A percentile compares a stretch with the other conserved stretches of the same genome.
phyloP scores from a whole-genome alignment of 2,113 vertebrate species.

The Rhinolophus ferrumequinum region DNA sequence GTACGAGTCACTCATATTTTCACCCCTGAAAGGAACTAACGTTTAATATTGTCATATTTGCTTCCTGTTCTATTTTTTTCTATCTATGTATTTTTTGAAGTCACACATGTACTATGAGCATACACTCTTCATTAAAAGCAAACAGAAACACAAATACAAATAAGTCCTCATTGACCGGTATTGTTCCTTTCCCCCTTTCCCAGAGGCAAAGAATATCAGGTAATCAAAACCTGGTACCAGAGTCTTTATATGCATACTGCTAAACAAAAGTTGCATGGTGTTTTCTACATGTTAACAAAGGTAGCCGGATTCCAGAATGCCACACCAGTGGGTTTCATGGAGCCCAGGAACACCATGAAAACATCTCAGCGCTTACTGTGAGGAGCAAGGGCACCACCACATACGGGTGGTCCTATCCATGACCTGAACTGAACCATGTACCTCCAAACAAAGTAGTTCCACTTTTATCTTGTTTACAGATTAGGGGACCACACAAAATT shows the following conservation, averaged over 20 bases:
- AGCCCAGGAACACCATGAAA: neutral
- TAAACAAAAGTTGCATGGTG: neutral
- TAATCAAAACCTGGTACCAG: neutral
- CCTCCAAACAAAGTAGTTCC: neutral
- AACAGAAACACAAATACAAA: constrained; percentile 9
- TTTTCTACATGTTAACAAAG: neutral
- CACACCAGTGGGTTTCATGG: neutral
- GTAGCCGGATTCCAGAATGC: neutral
- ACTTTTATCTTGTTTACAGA: neutral
- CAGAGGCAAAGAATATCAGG: neutral
- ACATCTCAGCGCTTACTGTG: neutral
- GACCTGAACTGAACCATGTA: neutral
- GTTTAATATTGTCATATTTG: neutral
- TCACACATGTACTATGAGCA: neutral
- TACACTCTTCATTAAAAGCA: constrained; percentile 16
- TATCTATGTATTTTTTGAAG: neutral
- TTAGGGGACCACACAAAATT: neutral
- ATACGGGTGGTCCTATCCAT: neutral
- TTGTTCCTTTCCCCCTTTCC: neutral
- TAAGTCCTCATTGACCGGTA: neutral
- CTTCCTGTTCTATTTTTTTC: constrained; percentile 10
- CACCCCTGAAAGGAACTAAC: neutral
- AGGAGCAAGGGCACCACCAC: neutral
- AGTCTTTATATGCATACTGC: neutral
- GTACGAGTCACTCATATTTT: constrained; percentile 6